Evolutionary conservation across 53 echinoderm and acorn worm species (phyloP), one percentile per base, ranked within the genome.

Genomic region (Holothuria leucospilota): DNA sequence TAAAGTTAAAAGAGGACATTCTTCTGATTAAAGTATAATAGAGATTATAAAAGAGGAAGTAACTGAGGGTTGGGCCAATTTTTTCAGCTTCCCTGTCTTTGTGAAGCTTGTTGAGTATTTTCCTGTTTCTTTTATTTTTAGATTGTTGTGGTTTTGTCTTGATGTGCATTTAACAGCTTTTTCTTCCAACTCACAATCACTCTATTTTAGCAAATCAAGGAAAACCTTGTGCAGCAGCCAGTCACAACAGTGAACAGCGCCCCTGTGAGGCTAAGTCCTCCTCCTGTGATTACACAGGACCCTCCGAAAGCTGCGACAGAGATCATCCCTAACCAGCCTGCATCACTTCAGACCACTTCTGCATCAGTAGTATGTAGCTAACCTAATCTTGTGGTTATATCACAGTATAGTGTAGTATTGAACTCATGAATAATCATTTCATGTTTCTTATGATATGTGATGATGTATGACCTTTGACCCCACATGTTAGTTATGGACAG

Each of bases 311-410:
- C 52, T 11, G 75, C 75, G 7, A 75, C 51, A 41, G 75, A 75
- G 75, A 75, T 75, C 51, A 75, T 52, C 75, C 52, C 52, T 29
- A 51, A 75, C 75, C 46, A 25, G 8, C 51, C 75, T 51, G 26
- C 75, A 75, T 75, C 13, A 23, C 52, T 52, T 51, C 51, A 75
- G 75, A 20, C 75, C 53, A 75, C 13, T 51, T 41, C 75, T 26
- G 15, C 75, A 25, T n/a, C 52, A 75, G 75, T 75, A 75, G 75
- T 75, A 75, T 75, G 75, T 75, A 75, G 75, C 25, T 52, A 39
- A 75, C 75, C 28, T 49, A 51, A 75, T 42, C 51, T 29, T 68
- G 68, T 68, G 68, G 13, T 68, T 29, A 68, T 68, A 24, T 68
- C 34, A 68, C 28, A 28, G 34, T 28, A 16, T 56, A 56, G 56